Percentiles rank a stretch among this genome's conserved stretches.
phyloP scores from a whole-genome alignment of 2,113 vertebrate genomes.

The Sporophila hypoxantha region DNA sequence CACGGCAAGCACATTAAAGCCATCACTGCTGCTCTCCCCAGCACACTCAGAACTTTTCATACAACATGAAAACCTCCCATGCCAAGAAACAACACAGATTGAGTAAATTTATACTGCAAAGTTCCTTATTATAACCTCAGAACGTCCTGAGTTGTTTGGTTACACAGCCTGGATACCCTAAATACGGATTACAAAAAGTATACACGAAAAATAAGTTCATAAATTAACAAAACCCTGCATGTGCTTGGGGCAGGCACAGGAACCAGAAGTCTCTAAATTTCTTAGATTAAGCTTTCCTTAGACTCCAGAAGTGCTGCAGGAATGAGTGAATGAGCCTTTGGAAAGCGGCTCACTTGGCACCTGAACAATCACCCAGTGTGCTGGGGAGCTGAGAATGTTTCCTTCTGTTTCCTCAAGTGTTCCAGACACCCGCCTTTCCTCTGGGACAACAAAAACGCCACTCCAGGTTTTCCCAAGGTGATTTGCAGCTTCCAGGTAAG shows the following conservation, averaged over 20 bases:
- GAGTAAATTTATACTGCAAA: background rate
- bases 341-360: background rate
- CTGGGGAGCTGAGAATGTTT: background rate
- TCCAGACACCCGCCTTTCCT: background rate
- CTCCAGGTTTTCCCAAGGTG: background rate
- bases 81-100: background rate
- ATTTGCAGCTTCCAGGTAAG: background rate
- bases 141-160: background rate
- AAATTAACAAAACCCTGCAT: background rate
- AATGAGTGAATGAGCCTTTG: background rate
- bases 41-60: background rate
- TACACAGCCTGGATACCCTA: background rate
- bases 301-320: background rate
- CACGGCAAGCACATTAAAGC: accelerated
- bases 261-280: background rate
- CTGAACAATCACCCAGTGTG: background rate
- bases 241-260: background rate
- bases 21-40: background rate
- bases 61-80: background rate
- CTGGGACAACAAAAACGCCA: background rate
- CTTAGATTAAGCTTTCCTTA: background rate
- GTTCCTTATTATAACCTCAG: background rate
- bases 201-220: accelerated
- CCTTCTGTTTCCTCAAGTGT: background rate
- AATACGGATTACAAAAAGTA: background rate